A percentile compares a stretch with the other conserved stretches of the same genome.
phyloP scores from a whole-genome alignment of 2,797 vertebrate species.

The Syncerus caffer region DNA sequence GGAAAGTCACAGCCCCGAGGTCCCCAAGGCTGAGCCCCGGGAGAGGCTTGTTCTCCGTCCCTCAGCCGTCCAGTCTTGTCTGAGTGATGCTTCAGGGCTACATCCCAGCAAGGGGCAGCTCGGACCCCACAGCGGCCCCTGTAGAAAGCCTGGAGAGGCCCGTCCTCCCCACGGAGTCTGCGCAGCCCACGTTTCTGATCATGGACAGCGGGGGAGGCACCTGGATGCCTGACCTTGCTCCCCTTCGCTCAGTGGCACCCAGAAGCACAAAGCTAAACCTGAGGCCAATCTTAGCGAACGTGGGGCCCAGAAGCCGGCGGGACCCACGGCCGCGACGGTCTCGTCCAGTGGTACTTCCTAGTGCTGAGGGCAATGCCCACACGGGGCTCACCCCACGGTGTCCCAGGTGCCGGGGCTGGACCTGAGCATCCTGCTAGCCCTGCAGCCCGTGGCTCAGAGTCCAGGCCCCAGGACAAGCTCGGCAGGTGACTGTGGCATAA shows the following conservation, averaged over 20 bases:
- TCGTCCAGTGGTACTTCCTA: rapidly evolving
- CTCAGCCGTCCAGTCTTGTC: rapidly evolving
- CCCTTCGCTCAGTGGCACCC: not conserved
- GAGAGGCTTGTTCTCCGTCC: not conserved
- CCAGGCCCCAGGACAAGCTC: not conserved
- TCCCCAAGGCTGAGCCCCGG: not conserved
- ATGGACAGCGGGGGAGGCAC: not conserved
- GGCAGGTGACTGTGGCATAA: not conserved
- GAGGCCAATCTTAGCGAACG: not conserved
- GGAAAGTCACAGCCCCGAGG: not conserved
- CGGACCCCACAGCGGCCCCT: not conserved
- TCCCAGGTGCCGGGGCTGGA: no score
- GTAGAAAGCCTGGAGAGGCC: not conserved
- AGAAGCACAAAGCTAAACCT: not conserved
- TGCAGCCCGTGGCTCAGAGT: rapidly evolving
- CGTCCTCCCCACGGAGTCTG: no score
- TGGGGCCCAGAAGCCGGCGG: not conserved
- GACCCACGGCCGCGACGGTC: not conserved
- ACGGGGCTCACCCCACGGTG: no score
- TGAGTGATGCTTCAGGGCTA: not conserved
- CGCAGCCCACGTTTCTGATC: not conserved
- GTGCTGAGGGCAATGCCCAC: not conserved
- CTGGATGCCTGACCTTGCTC: not conserved
- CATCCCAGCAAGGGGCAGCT: no score
- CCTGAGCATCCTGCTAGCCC: not conserved